A percentile compares a stretch with the other conserved stretches of the same genome.
phyloP scores from a whole-genome alignment of 1,140 invertebrate genomes.

The Bicyclus anynana region DNA sequence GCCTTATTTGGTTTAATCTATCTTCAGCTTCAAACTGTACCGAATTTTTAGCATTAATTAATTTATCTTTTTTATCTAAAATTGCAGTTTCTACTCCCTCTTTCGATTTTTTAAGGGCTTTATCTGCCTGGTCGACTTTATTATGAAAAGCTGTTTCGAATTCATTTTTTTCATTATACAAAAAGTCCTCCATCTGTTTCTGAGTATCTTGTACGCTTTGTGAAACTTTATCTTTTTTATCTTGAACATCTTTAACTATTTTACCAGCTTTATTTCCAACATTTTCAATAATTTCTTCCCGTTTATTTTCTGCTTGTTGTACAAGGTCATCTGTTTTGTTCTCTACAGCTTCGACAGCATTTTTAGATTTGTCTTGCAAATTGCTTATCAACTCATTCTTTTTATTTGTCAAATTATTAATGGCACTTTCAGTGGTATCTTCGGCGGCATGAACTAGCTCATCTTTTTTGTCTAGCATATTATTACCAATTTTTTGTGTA shows the following conservation, averaged over 20 bases:
- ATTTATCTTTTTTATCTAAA: constrained; percentile 41
- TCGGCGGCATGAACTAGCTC: constrained; percentile 16
- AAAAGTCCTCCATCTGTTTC: constrained; percentile 25
- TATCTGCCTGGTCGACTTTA: constrained; percentile 34
- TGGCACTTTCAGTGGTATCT: constrained; percentile 26
- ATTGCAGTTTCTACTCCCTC: constrained; percentile 30
- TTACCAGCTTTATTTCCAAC: constrained; percentile 21
- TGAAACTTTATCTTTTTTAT: constrained; percentile 29
- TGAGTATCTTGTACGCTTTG: constrained; percentile 30
- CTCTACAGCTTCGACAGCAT: constrained; percentile 8
- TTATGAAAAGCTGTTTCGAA: constrained; percentile 29
- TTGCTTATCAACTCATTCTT: constrained; percentile 17
- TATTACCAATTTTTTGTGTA: constrained; percentile 15
- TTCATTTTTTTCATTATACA: constrained; percentile 36
- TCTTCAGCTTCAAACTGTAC: constrained; percentile 45
- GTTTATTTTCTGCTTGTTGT: constrained; percentile 9
- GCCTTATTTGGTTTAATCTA: constrained; percentile 57
- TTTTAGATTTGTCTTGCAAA: constrained; percentile 3
- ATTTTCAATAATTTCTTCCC: constrained; percentile 4
- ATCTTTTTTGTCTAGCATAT: constrained; percentile 10
- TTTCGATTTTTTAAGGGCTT: constrained; percentile 39
- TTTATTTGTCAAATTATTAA: constrained; percentile 29
- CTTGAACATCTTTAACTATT: constrained; percentile 15
- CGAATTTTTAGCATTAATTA: constrained; percentile 34
- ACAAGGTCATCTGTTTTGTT: constrained; percentile 6